Percentiles rank a stretch among this genome's conserved stretches.
phyloP scores from a whole-genome alignment of 2,888 invertebrate species.

The Lithophane semibrunnea region DNA sequence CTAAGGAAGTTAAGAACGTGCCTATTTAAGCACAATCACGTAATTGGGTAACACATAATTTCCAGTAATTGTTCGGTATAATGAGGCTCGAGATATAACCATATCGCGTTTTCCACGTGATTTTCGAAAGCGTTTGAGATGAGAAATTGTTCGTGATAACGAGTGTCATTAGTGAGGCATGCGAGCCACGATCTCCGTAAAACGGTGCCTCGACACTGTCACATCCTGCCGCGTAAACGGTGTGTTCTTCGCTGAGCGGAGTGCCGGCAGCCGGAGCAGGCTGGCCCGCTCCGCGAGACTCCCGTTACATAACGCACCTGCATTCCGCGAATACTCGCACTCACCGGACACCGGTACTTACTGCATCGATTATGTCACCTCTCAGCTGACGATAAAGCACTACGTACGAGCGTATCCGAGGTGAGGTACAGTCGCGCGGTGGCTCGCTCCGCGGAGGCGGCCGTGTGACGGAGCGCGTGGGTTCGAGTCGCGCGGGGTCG shows the following conservation, averaged over 20 bases:
- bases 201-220: constrained; percentile 59
- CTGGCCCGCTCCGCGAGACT: constrained; percentile 33
- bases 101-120: constrained; percentile 47
- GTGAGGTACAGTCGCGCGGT: constrained; percentile 74
- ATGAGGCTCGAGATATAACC: constrained; percentile 26
- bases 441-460: constrained; percentile 69
- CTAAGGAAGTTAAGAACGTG: constrained; percentile 32
- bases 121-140: constrained; percentile 51
- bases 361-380: constrained; percentile 89
- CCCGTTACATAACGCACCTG: constrained; percentile 76
- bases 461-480: constrained; percentile 69
- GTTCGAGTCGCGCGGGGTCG: constrained; percentile 72
- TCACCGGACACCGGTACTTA: constrained; percentile 86
- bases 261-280: constrained; percentile 25
- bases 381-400: constrained; percentile 86
- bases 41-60: constrained; percentile 51
- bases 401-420: constrained; percentile 70
- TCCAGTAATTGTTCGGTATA: constrained; percentile 31
- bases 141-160: constrained; percentile 60
- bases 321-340: constrained; percentile 79
- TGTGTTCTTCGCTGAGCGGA: constrained; percentile 41
- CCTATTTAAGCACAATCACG: constrained; percentile 41
- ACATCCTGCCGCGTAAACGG: constrained; percentile 64
- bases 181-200: constrained; percentile 67
- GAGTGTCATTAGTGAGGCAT: constrained; percentile 66